These are phyloP conservation scores for Mustela nigripes DNA, from an alignment of 2,113 vertebrate species.

Conservation along the genomic window DNA sequence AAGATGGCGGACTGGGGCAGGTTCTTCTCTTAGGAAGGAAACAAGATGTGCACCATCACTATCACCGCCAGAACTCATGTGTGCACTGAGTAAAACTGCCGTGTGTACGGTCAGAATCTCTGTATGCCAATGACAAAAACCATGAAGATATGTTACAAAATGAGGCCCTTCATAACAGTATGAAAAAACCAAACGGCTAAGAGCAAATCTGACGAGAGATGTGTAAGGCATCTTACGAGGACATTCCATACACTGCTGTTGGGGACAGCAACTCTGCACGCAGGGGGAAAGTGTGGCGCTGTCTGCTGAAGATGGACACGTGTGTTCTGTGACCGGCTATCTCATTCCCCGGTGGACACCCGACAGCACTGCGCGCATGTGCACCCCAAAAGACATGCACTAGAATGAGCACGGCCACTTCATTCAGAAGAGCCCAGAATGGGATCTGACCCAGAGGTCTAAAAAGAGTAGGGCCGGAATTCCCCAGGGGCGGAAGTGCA, in stretches of 20 bases:
- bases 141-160: background rate
- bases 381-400: accelerated
- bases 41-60: accelerated
- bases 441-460: background rate
- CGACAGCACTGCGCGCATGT: accelerated
- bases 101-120: accelerated
- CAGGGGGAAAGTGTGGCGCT: background rate
- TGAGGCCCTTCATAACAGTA: background rate
- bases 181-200: background rate
- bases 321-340: background rate
- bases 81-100: accelerated
- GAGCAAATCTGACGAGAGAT: background rate
- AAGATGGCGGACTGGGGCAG: accelerated
- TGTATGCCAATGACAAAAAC: accelerated
- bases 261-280: too few species aligned
- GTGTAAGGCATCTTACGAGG: background rate
- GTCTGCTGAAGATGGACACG: accelerated
- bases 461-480: background rate
- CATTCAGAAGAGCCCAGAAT: background rate
- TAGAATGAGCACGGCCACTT: accelerated
- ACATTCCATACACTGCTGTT: background rate
- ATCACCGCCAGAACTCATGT: accelerated
- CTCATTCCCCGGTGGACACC: background rate
- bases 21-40: background rate
- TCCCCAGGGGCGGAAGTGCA: background rate